Evolutionary conservation across 2,888 invertebrate genomes (phyloP).

Genomic region (Pteria penguin): DNA sequence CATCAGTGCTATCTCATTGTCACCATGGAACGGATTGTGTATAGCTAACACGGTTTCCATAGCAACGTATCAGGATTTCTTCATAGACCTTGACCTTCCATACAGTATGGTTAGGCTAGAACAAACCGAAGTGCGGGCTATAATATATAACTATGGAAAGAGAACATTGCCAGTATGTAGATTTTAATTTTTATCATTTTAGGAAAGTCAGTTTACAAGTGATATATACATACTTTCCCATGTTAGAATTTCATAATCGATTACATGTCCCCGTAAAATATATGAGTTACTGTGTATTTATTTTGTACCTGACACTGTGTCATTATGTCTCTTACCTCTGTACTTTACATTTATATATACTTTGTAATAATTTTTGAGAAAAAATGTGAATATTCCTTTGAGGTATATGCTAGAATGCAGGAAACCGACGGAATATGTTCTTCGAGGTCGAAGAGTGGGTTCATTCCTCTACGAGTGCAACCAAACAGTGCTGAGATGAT

Average conservation of each 20-base stretch:
- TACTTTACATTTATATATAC: too few species aligned
- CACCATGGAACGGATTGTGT: constrained; percentile 53
- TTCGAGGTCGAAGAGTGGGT: constrained; percentile 22
- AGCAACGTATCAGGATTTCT: constrained; percentile 57
- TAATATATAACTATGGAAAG: constrained; percentile 60
- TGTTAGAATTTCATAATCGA: too few species aligned
- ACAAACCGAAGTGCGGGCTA: constrained; percentile 61
- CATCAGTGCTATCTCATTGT: constrained; percentile 55
- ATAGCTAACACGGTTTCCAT: constrained; percentile 53
- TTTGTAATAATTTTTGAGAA: too few species aligned
- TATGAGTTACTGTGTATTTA: too few species aligned
- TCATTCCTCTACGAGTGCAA: constrained; percentile 41
- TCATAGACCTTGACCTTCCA: constrained; percentile 61
- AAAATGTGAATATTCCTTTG: too few species aligned
- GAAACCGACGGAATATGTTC: constrained; percentile 27
- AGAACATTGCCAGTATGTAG: constrained; percentile 43
- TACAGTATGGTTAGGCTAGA: constrained; percentile 62
- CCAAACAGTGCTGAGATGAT: constrained; percentile 58
- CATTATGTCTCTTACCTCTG: too few species aligned
- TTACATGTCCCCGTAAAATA: too few species aligned
- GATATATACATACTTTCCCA: background rate
- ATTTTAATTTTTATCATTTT: background rate
- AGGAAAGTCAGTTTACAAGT: background rate
- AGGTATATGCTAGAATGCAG: too few species aligned
- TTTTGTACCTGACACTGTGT: too few species aligned